A percentile compares a stretch with the other conserved stretches of the same genome.
Evolutionary conservation across 1,140 invertebrate genomes (phyloP).

Genomic region (Coenobita brevimanus): DNA sequence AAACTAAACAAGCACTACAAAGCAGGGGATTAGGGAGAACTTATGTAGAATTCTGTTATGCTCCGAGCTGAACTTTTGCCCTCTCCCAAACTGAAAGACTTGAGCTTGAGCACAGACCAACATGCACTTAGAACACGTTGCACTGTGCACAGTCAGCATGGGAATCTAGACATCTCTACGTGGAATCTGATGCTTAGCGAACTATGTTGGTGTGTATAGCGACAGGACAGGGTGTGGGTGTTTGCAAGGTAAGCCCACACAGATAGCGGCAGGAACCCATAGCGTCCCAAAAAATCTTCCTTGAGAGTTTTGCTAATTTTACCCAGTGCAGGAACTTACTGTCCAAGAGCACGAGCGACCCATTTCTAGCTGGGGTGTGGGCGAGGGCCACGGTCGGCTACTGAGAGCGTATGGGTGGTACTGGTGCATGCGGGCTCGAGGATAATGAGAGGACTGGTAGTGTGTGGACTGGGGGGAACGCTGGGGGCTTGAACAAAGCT

Average conservation of each 20-base stretch:
- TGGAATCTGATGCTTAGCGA: no score
- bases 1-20: slow-evolving; percentile 52
- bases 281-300: slow-evolving; percentile 30
- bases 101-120: no score
- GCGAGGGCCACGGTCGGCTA: slow-evolving; percentile 49
- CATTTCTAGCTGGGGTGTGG: slow-evolving; percentile 58
- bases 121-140: no score
- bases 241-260: slow-evolving; percentile 41
- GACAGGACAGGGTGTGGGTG: slow-evolving; percentile 58
- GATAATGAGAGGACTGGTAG: slow-evolving; percentile 39
- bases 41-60: no score
- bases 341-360: slow-evolving; percentile 53
- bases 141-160: no score
- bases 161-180: no score
- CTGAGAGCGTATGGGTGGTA: slow-evolving; percentile 39
- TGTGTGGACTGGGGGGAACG: slow-evolving; percentile 35
- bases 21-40: neutral
- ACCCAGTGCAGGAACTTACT: slow-evolving; percentile 60
- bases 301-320: slow-evolving; percentile 1
- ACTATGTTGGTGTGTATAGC: neutral
- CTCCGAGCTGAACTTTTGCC: no score
- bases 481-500: neutral
- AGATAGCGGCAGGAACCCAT: slow-evolving; percentile 52
- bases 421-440: slow-evolving; percentile 50
- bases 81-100: no score